Base-by-base conservation (phyloP, 2,888 invertebrate species). In the Melanophora roralis region DNA sequence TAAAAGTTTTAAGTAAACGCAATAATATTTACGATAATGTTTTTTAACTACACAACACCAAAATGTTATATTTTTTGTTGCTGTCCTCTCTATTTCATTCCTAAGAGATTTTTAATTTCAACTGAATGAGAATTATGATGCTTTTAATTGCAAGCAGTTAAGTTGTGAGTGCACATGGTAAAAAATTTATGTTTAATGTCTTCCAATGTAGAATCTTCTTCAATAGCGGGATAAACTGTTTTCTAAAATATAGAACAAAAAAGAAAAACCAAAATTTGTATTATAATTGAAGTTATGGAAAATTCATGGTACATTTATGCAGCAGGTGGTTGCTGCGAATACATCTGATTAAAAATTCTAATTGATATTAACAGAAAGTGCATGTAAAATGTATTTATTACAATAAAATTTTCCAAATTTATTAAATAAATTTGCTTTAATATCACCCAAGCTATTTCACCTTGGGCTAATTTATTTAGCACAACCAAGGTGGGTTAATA, bases 131-230 rank as follows among this genome's bases (percentile, higher is more conserved):
- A 1, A 14, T 40, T 76, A 7, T 23, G 36, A 4, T 40, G 14
- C 7, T 19, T 34, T 43, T 36, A 71, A 55, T 77, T 73, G 65
- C 73, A 77, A 53, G 73, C 77, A n/a, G 77, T 78, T 73, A 82
- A 67, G 59, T 81, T 81, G 67, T 84, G 83, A 59, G 65, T 78
- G 81, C 82, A 85, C 85, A 88, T 87, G 71, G 84, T 86, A 53
- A 89, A 89, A 76, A 89, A 90, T 65, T 88, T 86, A 11, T 81
- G 73, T 68, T 88, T 89, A 4, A 90, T 85, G 76, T 89, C 87
- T 6, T 88, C 88, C 43, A 89, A 84, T 40, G 87, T 81, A 45
- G 84, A 87, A 65, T 87, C 88, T 65, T 87, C 87, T 19, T 84
- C 84, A 53, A 87, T 85, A 67, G 87, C 87, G 1, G 89, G 87